Percentiles rank a stretch among this genome's conserved stretches.
phyloP scores from a whole-genome alignment of 2,888 invertebrate genomes.

The Trilocha varians region DNA sequence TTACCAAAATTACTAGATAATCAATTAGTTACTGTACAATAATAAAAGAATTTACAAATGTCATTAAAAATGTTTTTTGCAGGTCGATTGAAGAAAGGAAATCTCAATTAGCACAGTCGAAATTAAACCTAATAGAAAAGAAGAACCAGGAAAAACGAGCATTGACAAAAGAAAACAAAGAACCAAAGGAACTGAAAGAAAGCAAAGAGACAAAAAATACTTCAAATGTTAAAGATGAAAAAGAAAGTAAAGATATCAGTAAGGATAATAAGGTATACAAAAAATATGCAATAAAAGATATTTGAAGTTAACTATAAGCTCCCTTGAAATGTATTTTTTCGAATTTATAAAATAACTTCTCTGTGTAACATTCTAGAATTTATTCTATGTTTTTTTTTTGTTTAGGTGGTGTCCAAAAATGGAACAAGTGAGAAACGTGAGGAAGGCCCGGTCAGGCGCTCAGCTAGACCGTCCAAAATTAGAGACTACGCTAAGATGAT shows the following conservation, averaged over 20 bases:
- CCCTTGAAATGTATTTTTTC: constrained; percentile 3
- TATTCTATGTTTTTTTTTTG: no score
- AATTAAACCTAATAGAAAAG: constrained; percentile 32
- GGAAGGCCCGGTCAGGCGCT: constrained; percentile 51
- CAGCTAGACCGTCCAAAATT: constrained; percentile 64
- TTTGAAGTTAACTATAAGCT: neutral
- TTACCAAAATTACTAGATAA: no score
- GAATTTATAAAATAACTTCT: constrained; percentile 12
- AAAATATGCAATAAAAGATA: neutral
- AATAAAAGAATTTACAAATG: neutral
- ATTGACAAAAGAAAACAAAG: constrained; percentile 53
- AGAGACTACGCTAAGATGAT: constrained; percentile 75
- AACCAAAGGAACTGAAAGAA: constrained; percentile 48
- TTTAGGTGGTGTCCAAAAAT: constrained; percentile 49
- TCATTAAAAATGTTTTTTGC: neutral
- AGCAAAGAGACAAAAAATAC: constrained; percentile 34
- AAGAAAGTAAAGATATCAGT: constrained; percentile 17
- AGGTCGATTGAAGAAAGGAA: constrained; percentile 47
- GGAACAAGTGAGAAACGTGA: constrained; percentile 37
- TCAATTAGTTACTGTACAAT: no score
- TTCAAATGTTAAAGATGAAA: constrained; percentile 31
- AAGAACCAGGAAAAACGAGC: constrained; percentile 34
- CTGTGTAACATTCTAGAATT: no score
- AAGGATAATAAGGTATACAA: constrained; percentile 14
- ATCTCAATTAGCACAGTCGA: constrained; percentile 15